Evolutionary conservation across 2,888 invertebrate genomes (phyloP).

Genomic region (Enoplolaimus lenunculus): DNA sequence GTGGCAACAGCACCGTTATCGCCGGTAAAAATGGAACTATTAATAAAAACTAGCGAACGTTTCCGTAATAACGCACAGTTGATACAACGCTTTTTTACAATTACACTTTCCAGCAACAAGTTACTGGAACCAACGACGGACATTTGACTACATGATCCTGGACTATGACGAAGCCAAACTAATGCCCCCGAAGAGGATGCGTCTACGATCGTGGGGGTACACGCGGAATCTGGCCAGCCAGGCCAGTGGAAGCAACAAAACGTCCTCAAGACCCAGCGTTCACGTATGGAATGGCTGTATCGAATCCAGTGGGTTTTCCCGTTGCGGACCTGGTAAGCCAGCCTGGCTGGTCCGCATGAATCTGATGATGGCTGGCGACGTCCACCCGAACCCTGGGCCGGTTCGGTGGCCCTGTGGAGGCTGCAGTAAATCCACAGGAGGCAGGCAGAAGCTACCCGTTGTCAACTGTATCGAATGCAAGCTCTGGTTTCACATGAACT

Average conservation of each 20-base stretch:
- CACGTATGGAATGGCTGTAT: too few species aligned
- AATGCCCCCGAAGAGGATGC: background rate
- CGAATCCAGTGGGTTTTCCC: background rate
- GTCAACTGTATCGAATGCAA: background rate
- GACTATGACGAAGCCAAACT: too few species aligned
- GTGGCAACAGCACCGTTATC: too few species aligned
- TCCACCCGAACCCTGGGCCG: background rate
- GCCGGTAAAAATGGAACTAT: too few species aligned
- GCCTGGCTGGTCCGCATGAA: constrained; percentile 4
- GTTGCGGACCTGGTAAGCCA: background rate
- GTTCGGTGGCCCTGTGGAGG: background rate
- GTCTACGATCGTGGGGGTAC: constrained; percentile 2
- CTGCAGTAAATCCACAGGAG: background rate
- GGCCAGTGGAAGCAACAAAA: background rate
- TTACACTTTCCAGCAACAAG: too few species aligned
- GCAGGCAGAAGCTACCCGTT: background rate
- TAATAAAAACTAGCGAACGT: too few species aligned
- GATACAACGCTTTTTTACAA: too few species aligned
- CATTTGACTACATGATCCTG: too few species aligned
- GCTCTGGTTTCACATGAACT: background rate
- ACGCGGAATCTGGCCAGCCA: background rate
- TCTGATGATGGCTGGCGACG: constrained; percentile 1
- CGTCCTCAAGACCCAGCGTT: background rate
- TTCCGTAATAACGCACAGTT: too few species aligned
- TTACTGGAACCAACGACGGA: too few species aligned